A percentile compares a stretch with the other conserved stretches of the same genome.
Conservation (phyloP, 2,797 vertebrate species). For the Eleutherodactylus coqui region DNA sequence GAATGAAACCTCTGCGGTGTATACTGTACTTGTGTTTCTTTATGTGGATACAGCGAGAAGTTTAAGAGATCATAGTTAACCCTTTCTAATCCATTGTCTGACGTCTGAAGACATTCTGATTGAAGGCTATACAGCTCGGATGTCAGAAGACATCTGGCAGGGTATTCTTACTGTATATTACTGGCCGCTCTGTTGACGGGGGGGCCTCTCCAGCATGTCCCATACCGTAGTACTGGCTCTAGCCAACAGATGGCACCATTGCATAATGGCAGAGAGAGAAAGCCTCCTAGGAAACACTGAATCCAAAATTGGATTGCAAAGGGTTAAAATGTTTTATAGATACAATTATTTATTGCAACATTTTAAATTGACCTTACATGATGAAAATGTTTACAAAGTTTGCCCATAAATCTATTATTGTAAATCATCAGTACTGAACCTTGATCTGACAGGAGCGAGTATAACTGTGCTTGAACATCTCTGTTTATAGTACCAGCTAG, state of each 20-base stretch:
- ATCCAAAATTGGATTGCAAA: too few species aligned
- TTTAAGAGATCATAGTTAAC: background rate
- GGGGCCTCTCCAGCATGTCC: too few species aligned
- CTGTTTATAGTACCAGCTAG: background rate
- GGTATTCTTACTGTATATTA: too few species aligned
- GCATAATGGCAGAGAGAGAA: too few species aligned
- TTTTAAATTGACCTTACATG: background rate
- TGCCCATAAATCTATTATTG: background rate
- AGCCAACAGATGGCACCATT: too few species aligned
- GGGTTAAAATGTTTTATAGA: background rate
- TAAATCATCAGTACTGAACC: background rate
- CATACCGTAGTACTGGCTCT: too few species aligned
- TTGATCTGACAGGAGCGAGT: background rate
- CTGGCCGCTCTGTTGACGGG: too few species aligned
- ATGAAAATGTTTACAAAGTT: constrained; percentile 1
- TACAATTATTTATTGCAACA: background rate
- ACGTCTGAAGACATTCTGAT: too few species aligned
- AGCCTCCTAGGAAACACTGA: too few species aligned
- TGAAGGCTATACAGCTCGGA: too few species aligned
- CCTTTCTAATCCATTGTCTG: too few species aligned
- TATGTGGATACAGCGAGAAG: background rate
- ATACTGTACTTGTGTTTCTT: background rate
- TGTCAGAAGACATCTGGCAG: too few species aligned
- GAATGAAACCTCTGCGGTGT: background rate
- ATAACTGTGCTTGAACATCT: background rate